Evolutionary conservation across 2,797 vertebrate genomes (phyloP).

Genomic region (Xiphophorus birchmanni): DNA sequence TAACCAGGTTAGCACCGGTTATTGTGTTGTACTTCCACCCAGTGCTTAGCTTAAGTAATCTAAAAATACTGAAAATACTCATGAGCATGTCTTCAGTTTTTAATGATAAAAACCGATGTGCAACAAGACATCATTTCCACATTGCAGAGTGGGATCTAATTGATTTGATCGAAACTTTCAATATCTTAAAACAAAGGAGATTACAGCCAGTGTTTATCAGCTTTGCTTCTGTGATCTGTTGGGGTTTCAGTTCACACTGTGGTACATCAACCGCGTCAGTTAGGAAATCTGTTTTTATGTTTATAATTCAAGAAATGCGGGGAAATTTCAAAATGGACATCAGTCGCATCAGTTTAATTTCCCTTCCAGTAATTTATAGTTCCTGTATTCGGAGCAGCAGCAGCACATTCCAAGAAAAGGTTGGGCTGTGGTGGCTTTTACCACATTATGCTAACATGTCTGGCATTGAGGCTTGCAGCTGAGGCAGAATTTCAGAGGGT

Average conservation of each 20-base stretch:
- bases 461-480: neutral
- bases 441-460: neutral
- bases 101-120: slow-evolving; percentile 7
- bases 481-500: neutral
- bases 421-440: neutral
- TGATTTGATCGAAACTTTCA: slow-evolving; percentile 6
- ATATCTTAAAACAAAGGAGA: neutral
- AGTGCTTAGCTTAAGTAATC: neutral
- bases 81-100: neutral
- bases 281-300: neutral
- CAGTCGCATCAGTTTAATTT: neutral
- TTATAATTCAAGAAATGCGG: neutral
- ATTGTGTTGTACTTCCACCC: neutral
- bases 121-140: slow-evolving; percentile 17
- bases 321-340: neutral
- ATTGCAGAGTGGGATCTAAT: slow-evolving; percentile 46
- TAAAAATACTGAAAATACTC: neutral
- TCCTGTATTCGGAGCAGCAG: neutral
- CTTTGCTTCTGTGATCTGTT: slow-evolving; percentile 3
- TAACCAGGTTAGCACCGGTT: neutral
- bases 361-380: neutral
- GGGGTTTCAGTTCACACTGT: slow-evolving; percentile 22
- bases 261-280: slow-evolving; percentile 7
- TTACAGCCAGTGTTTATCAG: neutral
- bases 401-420: slow-evolving; percentile 3